phyloP scores from a whole-genome alignment of 2,113 vertebrate genomes.

The Salvator merianae region DNA sequence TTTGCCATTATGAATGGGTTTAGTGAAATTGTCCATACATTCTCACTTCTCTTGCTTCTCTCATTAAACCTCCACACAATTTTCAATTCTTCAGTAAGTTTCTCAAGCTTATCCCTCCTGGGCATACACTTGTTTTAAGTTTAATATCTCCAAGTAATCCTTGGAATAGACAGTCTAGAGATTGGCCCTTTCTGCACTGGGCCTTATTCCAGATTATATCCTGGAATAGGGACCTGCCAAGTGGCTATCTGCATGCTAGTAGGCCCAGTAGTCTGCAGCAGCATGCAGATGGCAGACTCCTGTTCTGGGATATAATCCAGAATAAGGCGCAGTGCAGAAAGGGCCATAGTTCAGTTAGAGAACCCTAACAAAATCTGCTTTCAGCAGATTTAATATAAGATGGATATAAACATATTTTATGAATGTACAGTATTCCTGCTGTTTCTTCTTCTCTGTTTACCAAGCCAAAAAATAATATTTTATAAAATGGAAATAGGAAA shows the following conservation, averaged over 20 bases:
- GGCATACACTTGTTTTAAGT: neutral
- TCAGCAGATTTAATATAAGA: neutral
- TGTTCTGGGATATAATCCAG: too few relatives aligned
- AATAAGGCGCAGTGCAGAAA: too few relatives aligned
- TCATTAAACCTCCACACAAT: neutral
- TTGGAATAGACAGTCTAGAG: too few relatives aligned
- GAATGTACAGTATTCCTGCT: neutral
- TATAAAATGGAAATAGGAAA: too few relatives aligned
- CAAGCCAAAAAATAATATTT: neutral
- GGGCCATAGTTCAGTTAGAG: neutral
- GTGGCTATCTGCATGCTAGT: too few relatives aligned
- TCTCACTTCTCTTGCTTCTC: neutral
- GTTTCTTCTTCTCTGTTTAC: neutral
- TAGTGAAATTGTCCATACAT: neutral
- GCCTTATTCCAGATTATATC: too few relatives aligned
- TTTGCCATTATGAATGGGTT: neutral
- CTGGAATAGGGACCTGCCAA: too few relatives aligned
- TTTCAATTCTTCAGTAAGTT: neutral
- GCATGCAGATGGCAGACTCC: too few relatives aligned
- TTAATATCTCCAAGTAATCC: too few relatives aligned
- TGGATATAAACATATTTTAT: neutral
- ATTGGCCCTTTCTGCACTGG: too few relatives aligned
- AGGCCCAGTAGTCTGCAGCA: too few relatives aligned
- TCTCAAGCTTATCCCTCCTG: neutral
- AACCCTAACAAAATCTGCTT: neutral